Evolutionary conservation across 2,797 vertebrate genomes (phyloP).

Genomic region (Benthosema pterotum): DNA sequence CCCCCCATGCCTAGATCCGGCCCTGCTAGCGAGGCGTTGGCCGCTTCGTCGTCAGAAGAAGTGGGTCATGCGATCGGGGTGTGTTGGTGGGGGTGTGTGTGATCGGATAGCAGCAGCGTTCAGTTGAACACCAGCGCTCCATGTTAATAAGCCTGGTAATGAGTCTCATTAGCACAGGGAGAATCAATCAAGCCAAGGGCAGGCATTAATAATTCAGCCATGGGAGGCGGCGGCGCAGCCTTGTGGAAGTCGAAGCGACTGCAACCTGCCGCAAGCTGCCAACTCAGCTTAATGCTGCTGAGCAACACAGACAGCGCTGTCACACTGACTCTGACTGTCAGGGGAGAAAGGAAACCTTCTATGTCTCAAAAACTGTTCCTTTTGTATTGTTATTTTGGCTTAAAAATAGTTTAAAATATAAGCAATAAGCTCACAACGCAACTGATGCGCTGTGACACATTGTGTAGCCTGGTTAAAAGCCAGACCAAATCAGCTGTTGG

Average conservation of each 20-base stretch:
- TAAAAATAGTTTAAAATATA: too few species aligned
- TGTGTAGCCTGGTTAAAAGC: too few species aligned
- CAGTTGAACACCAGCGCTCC: conserved; percentile 50
- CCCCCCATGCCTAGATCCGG: too few species aligned
- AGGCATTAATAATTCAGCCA: conserved; percentile 77
- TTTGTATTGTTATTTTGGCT: too few species aligned
- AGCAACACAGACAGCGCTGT: conserved; percentile 39
- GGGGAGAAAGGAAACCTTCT: too few species aligned
- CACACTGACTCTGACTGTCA: not conserved
- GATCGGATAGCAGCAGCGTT: conserved; percentile 63
- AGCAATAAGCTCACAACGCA: too few species aligned
- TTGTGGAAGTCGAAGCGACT: conserved; percentile 52
- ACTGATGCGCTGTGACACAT: too few species aligned
- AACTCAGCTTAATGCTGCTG: conserved; percentile 32
- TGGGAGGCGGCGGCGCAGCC: conserved; percentile 37
- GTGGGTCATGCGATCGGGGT: conserved; percentile 58
- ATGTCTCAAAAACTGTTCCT: too few species aligned
- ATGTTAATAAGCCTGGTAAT: conserved; percentile 79
- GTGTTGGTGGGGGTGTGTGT: too few species aligned
- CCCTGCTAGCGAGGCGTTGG: too few species aligned
- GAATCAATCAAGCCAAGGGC: conserved; percentile 78
- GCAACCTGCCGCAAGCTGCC: conserved; percentile 38
- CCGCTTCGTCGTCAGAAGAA: conserved; percentile 32
- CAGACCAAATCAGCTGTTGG: too few species aligned
- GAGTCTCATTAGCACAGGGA: conserved; percentile 81